These are phyloP conservation scores for Dipodomys ordii DNA, from an alignment of 2,113 vertebrate species.

Conservation along the genomic window DNA sequence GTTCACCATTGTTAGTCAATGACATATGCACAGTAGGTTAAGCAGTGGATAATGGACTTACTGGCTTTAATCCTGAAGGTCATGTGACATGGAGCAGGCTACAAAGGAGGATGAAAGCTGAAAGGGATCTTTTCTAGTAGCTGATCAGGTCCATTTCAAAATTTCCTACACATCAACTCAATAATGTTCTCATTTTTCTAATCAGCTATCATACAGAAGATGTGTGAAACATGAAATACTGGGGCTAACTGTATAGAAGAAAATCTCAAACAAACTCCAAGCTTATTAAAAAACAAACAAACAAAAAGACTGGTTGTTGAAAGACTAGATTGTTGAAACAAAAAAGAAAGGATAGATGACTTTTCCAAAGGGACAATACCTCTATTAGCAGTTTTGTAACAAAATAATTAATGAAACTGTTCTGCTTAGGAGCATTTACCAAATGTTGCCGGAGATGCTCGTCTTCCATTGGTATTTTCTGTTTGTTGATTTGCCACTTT, in stretches of 20 bases:
- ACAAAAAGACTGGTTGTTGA: not conserved
- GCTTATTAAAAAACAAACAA: not conserved
- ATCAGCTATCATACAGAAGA: not conserved
- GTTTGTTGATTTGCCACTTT: not conserved
- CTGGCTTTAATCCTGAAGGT: conserved; percentile 34
- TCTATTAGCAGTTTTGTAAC: not conserved
- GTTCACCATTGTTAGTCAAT: not conserved
- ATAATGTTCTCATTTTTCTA: not conserved
- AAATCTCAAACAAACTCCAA: not conserved
- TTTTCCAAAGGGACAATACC: not conserved
- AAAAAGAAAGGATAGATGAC: not conserved
- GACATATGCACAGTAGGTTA: conserved; percentile 32
- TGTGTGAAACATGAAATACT: not conserved
- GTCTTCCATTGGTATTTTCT: not conserved
- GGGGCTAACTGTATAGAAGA: not conserved
- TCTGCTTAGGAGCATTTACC: not conserved
- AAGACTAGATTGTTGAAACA: not conserved
- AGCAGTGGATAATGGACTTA: conserved; percentile 26
- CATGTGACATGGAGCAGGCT: conserved; percentile 37
- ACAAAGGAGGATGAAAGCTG: not conserved
- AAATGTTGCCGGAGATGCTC: not conserved
- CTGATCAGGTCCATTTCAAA: not conserved
- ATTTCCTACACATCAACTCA: not conserved
- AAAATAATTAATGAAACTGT: not conserved
- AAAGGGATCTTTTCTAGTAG: not conserved